Base-by-base conservation (phyloP, 1,140 invertebrate species). In the Diabrotica undecimpunctata region DNA sequence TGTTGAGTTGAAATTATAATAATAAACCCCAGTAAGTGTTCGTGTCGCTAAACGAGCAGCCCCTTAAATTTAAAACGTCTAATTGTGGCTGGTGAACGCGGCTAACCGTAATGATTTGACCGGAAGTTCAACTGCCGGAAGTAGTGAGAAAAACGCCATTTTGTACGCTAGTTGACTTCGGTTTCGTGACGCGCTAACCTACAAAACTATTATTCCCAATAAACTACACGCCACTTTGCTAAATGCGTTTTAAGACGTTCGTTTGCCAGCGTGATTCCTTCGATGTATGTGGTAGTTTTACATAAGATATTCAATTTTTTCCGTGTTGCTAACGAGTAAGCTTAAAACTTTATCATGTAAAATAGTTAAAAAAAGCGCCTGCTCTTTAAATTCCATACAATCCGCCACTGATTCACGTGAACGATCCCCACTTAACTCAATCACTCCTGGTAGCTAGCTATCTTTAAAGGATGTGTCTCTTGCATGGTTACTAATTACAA, bases 121-220 rank as follows among this genome's bases (percentile, higher is more conserved):
- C 76, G 76, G 75, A 78, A 78, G 62, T 71, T 50, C 66, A 51
- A 38, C 58, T 66, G 70, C 75, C 75, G 77, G 77, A 79, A 79
- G 77, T 72, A 76, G 76, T 75, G 77, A 79, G 77, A 79, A 78
- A 79, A 79, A 78, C 75, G 77, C 75, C 77, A 79, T 79, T 79
- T 79, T 78, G 76, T 78, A 79, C 76, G 77, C 75, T 79, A 74
- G 74, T 78, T 79, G 77, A 76, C 72, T 78, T 58, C 69, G 75
- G 59, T 77, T 77, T 77, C 77, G 77, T 79, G 76, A 69, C 69
- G 66, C 54, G 53, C 53, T 66, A 69, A 67, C 66, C 68, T 66
- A 71, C 67, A 65, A 67, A 75, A 73, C 69, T 71, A 77, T 77
- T 77, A 77, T 75, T 74, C 65, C 72, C 72, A 74, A 74, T 76